Conservation (phyloP, 2,797 vertebrate genomes). For the Notamacropus eugenii region DNA sequence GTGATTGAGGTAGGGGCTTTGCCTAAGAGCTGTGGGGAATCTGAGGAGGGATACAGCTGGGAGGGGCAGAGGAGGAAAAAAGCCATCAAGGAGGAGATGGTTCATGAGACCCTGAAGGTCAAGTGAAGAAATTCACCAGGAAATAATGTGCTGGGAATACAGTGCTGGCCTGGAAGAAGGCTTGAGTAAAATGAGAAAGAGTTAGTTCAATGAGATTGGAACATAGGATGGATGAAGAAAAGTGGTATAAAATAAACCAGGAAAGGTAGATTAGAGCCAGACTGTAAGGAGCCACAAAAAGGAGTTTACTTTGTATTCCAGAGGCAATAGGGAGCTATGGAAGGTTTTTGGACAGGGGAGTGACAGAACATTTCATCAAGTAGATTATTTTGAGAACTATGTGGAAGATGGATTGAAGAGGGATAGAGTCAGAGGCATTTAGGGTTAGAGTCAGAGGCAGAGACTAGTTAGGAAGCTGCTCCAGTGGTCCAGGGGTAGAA, state of each 20-base stretch:
- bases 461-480: not conserved
- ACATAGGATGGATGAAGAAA: not conserved
- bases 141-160: not conserved
- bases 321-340: not conserved
- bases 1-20: not conserved
- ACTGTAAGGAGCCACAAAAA: not conserved
- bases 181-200: not conserved
- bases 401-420: not conserved
- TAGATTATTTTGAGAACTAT: not conserved
- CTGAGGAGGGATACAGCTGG: not conserved
- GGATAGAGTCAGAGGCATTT: not conserved
- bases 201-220: not conserved
- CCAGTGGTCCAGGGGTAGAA: not conserved
- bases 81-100: not conserved
- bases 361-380: not conserved
- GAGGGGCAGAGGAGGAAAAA: not conserved
- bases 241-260: not conserved
- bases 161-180: not conserved
- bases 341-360: not conserved
- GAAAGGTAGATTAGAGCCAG: not conserved
- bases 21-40: not conserved
- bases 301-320: not conserved
- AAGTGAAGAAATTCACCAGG: not conserved
- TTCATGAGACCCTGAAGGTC: not conserved
- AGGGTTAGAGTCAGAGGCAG: not conserved